Base-by-base conservation (phyloP, 1,140 invertebrate genomes). In the Heliconius hermathena region DNA sequence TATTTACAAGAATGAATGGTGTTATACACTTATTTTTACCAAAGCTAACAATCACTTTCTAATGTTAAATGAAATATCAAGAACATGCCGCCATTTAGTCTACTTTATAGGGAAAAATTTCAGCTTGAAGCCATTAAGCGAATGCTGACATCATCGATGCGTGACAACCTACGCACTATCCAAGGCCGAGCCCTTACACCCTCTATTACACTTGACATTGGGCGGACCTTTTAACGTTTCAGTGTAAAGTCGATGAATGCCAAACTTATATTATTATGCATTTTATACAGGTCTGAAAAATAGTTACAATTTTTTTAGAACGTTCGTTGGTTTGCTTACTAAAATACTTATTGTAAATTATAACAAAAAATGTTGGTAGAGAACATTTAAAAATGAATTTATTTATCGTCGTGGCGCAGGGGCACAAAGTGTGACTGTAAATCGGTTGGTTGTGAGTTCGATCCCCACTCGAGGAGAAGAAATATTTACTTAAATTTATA, bases 141-240 rank as follows among this genome's bases (percentile, higher is more conserved):
- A 77, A n/a, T 22, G 22, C 71, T 85, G 82, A 85, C 84, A 80
- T 83, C 79, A 85, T 49, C 73, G 20, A 41, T 74, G 79, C 82
- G 79, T 79, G 77, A 79, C 80, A 79, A 81, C 80, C 81, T 81
- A 83, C 81, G 84, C 85, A 84, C 85, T 60, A 60, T 87, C 80
- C 84, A 86, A 89, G 88, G 88, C 82, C 89, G 87, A 87, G 87
- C 85, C 77, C 84, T 85, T 72, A 60, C 76, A 83, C 83, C 83
- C 84, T 85, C 77, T 41, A 76, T 46, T 83, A 87, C 73, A 87
- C 87, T 90, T 88, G 87, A 87, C 87, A 88, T 90, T 90, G 82
- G 72, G 76, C 49, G 60, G 76, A 9, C 33, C 29, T 75, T 70
- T 54, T 74, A 73, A 33, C n/a, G 71, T 72, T 22, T 41, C 18